Percentiles rank a stretch among this genome's conserved stretches.
Evolutionary conservation across 2,113 vertebrate species (phyloP).

Genomic region (human (Homo sapiens)): GRCh38 chr2:168637501-168638000

Average conservation of each 20-base stretch:
- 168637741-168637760: neutral
- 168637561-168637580: neutral
- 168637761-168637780: conserved; percentile 1
- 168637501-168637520: neutral
- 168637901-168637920: neutral
- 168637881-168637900: neutral
- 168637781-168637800: neutral
- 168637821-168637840: conserved; percentile 34
- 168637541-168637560: neutral
- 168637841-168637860: neutral
- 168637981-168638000: conserved; percentile 1
- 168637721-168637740: neutral
- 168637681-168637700: neutral
- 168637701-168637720: conserved; percentile 1
- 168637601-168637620: neutral
- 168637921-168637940: conserved; percentile 5
- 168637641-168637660: neutral
- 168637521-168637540: neutral
- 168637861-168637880: conserved; percentile 6
- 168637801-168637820: neutral
- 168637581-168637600: neutral
- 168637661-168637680: neutral
- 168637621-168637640: neutral
- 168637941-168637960: neutral
- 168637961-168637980: neutral